phyloP scores from a whole-genome alignment of 2,888 invertebrate genomes.

The Amiota minor region DNA sequence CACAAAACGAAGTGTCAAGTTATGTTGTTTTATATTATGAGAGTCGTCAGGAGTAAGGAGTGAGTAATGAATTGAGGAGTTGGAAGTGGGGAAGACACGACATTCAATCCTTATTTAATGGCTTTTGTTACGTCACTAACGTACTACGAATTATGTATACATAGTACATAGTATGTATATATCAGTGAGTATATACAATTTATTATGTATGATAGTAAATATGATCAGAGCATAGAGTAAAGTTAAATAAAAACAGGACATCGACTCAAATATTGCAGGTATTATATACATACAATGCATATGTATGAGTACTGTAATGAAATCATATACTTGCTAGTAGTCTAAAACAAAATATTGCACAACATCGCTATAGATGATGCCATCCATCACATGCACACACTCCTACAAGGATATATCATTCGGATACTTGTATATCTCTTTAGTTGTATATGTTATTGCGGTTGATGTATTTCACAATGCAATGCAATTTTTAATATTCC shows the following conservation, averaged over 20 bases:
- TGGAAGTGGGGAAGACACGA: conserved; percentile 28
- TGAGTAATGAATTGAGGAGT: too few relatives aligned
- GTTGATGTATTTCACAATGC: conserved; percentile 8
- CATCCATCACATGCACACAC: neutral
- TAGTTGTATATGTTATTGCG: neutral
- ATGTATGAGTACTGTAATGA: neutral
- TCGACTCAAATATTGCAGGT: neutral
- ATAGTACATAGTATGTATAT: too few relatives aligned
- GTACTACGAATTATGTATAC: conserved; percentile 30
- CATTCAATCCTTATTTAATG: conserved; percentile 56
- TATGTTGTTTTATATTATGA: conserved; percentile 33
- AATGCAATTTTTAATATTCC: neutral
- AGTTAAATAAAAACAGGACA: conserved; percentile 1
- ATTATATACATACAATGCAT: neutral
- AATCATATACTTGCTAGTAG: too few relatives aligned
- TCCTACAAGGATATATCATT: neutral
- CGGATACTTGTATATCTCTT: neutral
- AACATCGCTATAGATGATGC: too few relatives aligned
- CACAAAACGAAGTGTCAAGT: conserved; percentile 60
- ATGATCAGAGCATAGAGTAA: neutral
- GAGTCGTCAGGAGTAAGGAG: too few relatives aligned
- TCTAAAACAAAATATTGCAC: too few relatives aligned
- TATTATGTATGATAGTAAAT: conserved; percentile 15
- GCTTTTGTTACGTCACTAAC: conserved; percentile 52
- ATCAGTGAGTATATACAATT: neutral